These are phyloP conservation scores for Drosophila quadrilineata DNA, from an alignment of 1,140 invertebrate species.

Conservation along the genomic window DNA sequence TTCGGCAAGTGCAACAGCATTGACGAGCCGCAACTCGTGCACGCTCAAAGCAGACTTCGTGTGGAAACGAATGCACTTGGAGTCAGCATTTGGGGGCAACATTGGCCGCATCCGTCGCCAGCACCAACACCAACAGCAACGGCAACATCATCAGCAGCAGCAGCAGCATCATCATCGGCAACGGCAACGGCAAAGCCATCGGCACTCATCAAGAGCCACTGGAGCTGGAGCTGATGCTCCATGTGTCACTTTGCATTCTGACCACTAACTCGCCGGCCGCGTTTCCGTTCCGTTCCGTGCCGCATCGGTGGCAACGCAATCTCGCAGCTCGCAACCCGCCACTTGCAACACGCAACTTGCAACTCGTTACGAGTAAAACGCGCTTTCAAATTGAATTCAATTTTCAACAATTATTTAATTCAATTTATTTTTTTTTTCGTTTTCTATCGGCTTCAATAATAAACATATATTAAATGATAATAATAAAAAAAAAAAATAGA, in stretches of 20 bases:
- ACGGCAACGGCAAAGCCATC: background rate
- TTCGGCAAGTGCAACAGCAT: constrained; percentile 8
- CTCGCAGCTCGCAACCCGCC: constrained; percentile 10
- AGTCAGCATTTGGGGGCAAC: constrained; percentile 20
- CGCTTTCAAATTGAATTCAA: background rate
- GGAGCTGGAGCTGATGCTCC: constrained; percentile 44
- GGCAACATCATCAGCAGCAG: constrained; percentile 18
- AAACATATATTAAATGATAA: background rate
- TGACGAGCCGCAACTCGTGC: constrained; percentile 39
- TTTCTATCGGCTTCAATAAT: background rate
- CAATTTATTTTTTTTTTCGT: constrained; percentile 1
- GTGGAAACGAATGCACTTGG: constrained; percentile 36
- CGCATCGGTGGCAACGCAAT: constrained; percentile 1
- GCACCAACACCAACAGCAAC: constrained; percentile 1
- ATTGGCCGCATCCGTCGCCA: constrained; percentile 36
- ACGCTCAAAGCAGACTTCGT: constrained; percentile 54
- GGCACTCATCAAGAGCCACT: constrained; percentile 23
- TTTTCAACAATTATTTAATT: background rate
- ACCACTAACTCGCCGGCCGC: constrained; percentile 81
- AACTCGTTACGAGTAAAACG: too few species aligned
- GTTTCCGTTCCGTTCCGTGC: constrained; percentile 66
- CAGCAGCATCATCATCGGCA: background rate
- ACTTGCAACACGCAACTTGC: too few species aligned
- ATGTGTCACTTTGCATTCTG: constrained; percentile 81
- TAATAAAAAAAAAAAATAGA: background rate